A percentile compares a stretch with the other conserved stretches of the same genome.
These are phyloP conservation scores for Drusus annulatus DNA, from an alignment of 1,140 invertebrate genomes.

Conservation along the genomic window DNA sequence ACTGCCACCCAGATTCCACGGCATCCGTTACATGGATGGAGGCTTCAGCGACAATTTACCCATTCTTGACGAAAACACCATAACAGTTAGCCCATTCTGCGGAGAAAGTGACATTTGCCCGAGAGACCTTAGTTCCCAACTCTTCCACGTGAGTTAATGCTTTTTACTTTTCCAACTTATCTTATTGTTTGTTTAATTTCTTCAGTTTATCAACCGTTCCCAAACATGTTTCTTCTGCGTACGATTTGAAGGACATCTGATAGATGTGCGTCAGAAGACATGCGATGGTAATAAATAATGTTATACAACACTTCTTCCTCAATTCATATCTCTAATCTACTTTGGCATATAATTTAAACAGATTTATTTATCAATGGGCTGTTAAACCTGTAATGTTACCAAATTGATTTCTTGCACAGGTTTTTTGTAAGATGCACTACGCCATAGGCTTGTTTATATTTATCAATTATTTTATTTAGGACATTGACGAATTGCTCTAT, in stretches of 20 bases:
- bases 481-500: no score
- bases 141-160: slow-evolving; percentile 81
- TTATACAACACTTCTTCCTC: no score
- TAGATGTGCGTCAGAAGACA: slow-evolving; percentile 6
- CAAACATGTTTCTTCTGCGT: slow-evolving; percentile 23
- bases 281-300: no score
- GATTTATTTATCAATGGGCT: no score
- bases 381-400: no score
- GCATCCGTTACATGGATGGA: slow-evolving; percentile 96
- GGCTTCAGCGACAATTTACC: slow-evolving; percentile 97
- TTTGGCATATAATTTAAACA: no score
- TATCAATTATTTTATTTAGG: no score
- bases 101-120: slow-evolving; percentile 99
- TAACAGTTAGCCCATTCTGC: slow-evolving; percentile 97
- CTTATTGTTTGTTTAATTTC: slow-evolving; percentile 47
- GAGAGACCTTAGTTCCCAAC: slow-evolving; percentile 87
- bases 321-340: no score
- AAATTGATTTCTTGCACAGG: no score
- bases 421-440: no score
- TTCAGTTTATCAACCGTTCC: not conserved
- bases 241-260: slow-evolving; percentile 17
- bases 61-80: slow-evolving; percentile 93
- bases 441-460: no score
- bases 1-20: slow-evolving; percentile 90
- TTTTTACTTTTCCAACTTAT: slow-evolving; percentile 29